Percentiles rank a stretch among this genome's conserved stretches.
These are phyloP conservation scores for Macrobrachium nipponense DNA, from an alignment of 1,140 invertebrate species.

Conservation along the genomic window DNA sequence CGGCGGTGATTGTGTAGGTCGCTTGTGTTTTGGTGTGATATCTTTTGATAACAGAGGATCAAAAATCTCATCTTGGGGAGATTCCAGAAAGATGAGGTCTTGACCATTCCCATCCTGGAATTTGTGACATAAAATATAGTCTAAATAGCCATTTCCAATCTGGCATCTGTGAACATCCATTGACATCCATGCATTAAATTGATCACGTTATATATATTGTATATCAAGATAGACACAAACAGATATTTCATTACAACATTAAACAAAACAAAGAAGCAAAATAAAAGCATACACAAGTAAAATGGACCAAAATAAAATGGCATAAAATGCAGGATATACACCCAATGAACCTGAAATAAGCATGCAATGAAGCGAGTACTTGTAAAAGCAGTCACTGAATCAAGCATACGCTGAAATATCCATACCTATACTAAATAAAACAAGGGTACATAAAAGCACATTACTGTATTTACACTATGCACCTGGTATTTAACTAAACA, in stretches of 20 bases:
- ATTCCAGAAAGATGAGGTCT: slow-evolving; percentile 52
- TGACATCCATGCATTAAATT: background rate
- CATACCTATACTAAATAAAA: slow-evolving; percentile 24
- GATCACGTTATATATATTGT: background rate
- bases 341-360: slow-evolving; percentile 31
- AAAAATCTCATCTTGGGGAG: slow-evolving; percentile 54
- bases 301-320: background rate
- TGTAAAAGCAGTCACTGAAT: slow-evolving; percentile 34
- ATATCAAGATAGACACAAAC: background rate
- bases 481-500: slow-evolving; percentile 12
- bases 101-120: slow-evolving; percentile 32
- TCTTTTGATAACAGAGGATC: slow-evolving; percentile 44
- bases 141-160: background rate
- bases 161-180: background rate
- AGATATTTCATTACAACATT: slow-evolving; percentile 3
- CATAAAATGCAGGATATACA: slow-evolving; percentile 25
- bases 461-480: slow-evolving; percentile 19
- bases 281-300: slow-evolving; percentile 19
- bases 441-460: background rate
- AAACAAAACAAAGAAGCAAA: background rate
- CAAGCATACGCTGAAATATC: slow-evolving; percentile 28
- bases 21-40: background rate
- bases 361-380: slow-evolving; percentile 38
- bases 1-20: slow-evolving; percentile 20
- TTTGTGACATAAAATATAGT: too few relatives aligned